These are phyloP conservation scores for Galago senegalensis DNA, from an alignment of 2,797 vertebrate species.

Conservation along the genomic window DNA sequence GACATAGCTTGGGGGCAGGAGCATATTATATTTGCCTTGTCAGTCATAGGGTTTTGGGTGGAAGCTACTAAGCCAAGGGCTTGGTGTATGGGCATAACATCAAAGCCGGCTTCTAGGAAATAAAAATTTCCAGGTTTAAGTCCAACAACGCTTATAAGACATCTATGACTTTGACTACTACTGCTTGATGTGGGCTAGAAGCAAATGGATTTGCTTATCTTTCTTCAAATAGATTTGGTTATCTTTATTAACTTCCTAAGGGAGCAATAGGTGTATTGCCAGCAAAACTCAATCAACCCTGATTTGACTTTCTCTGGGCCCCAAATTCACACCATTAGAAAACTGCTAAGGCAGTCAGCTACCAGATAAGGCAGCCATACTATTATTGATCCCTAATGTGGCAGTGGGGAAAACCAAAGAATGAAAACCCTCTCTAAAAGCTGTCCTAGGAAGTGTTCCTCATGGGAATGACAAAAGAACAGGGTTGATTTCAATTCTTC, in stretches of 20 bases:
- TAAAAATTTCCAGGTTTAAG: neutral
- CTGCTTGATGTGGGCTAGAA: neutral
- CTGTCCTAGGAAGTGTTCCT: neutral
- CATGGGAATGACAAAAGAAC: neutral
- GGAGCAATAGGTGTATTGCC: neutral
- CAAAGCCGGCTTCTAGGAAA: neutral
- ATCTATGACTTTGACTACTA: neutral
- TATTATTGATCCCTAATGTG: neutral
- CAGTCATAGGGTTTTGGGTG: neutral
- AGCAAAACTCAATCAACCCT: neutral
- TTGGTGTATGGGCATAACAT: neutral
- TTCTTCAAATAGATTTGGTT: slow-evolving; percentile 10
- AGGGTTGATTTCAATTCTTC: neutral
- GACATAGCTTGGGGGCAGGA: neutral
- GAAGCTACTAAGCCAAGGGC: neutral
- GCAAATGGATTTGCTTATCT: neutral
- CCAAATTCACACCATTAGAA: neutral
- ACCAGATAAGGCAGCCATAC: neutral
- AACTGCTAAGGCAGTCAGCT: neutral
- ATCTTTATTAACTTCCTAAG: slow-evolving; percentile 41
- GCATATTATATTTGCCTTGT: neutral
- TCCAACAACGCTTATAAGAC: neutral
- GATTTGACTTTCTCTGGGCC: neutral
- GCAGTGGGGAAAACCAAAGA: neutral
- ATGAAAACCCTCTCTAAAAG: neutral